Conservation (phyloP, 1,140 invertebrate genomes). For the Philopotamus ludificatus region DNA sequence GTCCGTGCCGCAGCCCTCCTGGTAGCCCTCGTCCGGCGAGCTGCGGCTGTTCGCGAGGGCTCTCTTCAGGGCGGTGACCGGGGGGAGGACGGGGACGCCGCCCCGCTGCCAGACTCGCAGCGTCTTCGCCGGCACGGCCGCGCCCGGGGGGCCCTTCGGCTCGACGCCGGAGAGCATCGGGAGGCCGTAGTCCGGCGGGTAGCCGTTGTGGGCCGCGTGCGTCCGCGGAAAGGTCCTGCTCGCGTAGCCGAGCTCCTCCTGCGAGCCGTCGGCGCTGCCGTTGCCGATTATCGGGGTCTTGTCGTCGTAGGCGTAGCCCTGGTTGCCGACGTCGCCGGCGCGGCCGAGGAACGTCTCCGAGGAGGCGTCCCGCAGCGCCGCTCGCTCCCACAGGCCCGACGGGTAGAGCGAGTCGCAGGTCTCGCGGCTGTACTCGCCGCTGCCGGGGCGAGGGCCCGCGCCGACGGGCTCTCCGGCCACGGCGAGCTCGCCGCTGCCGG, state of each 20-base stretch:
- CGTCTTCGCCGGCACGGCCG: slow-evolving; percentile 67
- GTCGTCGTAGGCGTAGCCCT: slow-evolving; percentile 65
- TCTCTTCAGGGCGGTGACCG: slow-evolving; percentile 76
- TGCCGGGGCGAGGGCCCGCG: slow-evolving; percentile 53
- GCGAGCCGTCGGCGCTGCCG: slow-evolving; percentile 58
- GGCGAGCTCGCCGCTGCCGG: slow-evolving; percentile 55
- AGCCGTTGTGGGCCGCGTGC: slow-evolving; percentile 53
- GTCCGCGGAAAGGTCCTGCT: slow-evolving; percentile 59
- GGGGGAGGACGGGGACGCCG: slow-evolving; percentile 77
- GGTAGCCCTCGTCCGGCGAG: slow-evolving; percentile 86
- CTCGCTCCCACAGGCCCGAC: slow-evolving; percentile 66
- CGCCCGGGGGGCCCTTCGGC: slow-evolving; percentile 46
- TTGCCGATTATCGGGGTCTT: slow-evolving; percentile 74
- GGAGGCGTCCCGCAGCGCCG: slow-evolving; percentile 52
- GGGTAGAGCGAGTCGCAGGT: slow-evolving; percentile 69
- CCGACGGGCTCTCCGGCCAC: slow-evolving; percentile 37
- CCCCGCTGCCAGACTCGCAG: slow-evolving; percentile 82
- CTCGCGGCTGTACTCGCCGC: slow-evolving; percentile 70
- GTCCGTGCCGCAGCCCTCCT: slow-evolving; percentile 88
- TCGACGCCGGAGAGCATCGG: slow-evolving; percentile 60
- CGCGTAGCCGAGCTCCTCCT: slow-evolving; percentile 57
- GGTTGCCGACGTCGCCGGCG: slow-evolving; percentile 54
- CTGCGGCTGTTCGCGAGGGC: slow-evolving; percentile 76
- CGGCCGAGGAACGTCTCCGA: slow-evolving; percentile 56
- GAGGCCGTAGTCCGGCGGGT: slow-evolving; percentile 76